Evolutionary conservation across 2,113 vertebrate genomes (phyloP).

Genomic region (Apodemus sylvaticus): DNA sequence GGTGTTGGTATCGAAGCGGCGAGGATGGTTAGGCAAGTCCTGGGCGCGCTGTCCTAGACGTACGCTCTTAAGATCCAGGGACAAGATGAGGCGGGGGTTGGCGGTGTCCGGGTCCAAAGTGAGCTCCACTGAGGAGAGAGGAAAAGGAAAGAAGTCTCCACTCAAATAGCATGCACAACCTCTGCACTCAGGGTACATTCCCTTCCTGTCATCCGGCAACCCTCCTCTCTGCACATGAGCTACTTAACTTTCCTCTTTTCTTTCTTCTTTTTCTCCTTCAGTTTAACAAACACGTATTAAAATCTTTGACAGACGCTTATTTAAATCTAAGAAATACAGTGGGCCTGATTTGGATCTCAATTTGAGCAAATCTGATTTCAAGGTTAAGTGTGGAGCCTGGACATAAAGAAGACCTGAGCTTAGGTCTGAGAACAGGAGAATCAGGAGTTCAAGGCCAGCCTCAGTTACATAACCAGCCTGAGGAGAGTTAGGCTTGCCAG

Average conservation of each 20-base stretch:
- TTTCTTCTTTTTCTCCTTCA: background rate
- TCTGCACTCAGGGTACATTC: fast-evolving
- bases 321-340: background rate
- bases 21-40: slow-evolving; percentile 81
- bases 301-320: background rate
- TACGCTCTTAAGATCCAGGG: slow-evolving; percentile 88
- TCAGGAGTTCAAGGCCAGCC: background rate
- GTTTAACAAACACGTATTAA: background rate
- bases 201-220: fast-evolving
- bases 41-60: slow-evolving; percentile 87
- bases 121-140: slow-evolving; percentile 88
- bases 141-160: background rate
- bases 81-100: slow-evolving; percentile 89
- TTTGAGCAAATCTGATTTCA: background rate
- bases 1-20: slow-evolving; percentile 85
- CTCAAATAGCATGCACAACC: background rate
- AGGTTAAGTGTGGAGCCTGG: background rate
- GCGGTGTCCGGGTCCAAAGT: slow-evolving; percentile 85
- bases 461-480: background rate
- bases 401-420: background rate
- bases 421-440: background rate
- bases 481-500: too few relatives aligned
- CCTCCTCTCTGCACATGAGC: background rate
- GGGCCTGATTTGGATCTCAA: background rate
- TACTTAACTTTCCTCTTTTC: background rate